A percentile compares a stretch with the other conserved stretches of the same genome.
Evolutionary conservation across 2,888 invertebrate genomes (phyloP).

Genomic region (Chrysodeixis includens): DNA sequence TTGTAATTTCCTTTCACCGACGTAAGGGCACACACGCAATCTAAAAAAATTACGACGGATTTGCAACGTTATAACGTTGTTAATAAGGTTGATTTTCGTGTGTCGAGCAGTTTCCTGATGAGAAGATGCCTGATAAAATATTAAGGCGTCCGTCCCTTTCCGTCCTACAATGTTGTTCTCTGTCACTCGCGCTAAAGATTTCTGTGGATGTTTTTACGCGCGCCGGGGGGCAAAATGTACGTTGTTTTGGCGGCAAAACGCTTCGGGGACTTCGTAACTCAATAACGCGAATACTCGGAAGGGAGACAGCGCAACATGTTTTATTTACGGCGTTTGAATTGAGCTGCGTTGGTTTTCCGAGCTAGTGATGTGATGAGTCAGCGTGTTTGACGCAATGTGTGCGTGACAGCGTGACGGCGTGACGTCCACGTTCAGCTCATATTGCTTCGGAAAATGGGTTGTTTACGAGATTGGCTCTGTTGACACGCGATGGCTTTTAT

Average conservation of each 20-base stretch:
- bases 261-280: constrained; percentile 88
- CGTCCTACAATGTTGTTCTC: constrained; percentile 73
- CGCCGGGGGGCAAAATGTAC: constrained; percentile 89
- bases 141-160: constrained; percentile 86
- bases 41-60: constrained; percentile 56
- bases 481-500: constrained; percentile 68
- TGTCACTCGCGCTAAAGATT: constrained; percentile 74
- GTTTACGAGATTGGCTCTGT: constrained; percentile 65
- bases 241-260: constrained; percentile 90
- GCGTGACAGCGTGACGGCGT: constrained; percentile 70
- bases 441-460: constrained; percentile 67
- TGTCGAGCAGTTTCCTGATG: constrained; percentile 69
- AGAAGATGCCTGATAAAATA: constrained; percentile 88
- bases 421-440: constrained; percentile 61
- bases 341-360: constrained; percentile 79
- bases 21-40: constrained; percentile 89
- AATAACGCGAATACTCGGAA: constrained; percentile 85
- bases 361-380: constrained; percentile 68
- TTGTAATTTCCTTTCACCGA: constrained; percentile 90
- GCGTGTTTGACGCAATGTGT: constrained; percentile 71
- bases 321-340: constrained; percentile 88
- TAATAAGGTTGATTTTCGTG: constrained; percentile 59
- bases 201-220: constrained; percentile 87
- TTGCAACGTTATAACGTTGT: constrained; percentile 53
- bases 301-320: constrained; percentile 85